These are phyloP conservation scores for Lacanobia wlatinum DNA, from an alignment of 2,888 invertebrate genomes.

Conservation along the genomic window DNA sequence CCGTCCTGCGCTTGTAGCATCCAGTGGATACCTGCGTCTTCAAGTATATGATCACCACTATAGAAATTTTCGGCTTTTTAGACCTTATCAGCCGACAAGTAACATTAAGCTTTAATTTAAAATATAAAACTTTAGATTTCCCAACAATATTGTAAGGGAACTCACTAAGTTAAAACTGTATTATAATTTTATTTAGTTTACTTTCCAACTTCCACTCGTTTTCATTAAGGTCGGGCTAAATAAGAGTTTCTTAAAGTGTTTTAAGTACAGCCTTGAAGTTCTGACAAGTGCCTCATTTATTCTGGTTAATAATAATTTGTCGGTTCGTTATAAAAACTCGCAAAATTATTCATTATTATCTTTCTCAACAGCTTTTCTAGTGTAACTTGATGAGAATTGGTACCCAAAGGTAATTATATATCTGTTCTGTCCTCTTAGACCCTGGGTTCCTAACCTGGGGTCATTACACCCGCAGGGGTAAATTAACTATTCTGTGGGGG, in stretches of 20 bases:
- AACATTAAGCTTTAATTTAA: background rate
- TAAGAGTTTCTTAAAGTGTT: constrained; percentile 39
- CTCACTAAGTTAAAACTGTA: constrained; percentile 7
- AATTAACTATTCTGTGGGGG: too few species aligned
- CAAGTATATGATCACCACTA: too few species aligned
- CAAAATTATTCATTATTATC: constrained; percentile 24
- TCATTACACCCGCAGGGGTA: too few species aligned
- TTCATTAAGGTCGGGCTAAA: constrained; percentile 43
- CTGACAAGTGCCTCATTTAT: constrained; percentile 47
- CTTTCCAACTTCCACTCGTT: constrained; percentile 42
- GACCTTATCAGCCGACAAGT: too few species aligned
- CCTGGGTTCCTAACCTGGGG: too few species aligned
- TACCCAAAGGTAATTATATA: background rate
- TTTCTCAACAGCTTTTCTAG: background rate
- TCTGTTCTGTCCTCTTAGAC: background rate
- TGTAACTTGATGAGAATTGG: background rate
- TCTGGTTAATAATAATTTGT: constrained; percentile 41
- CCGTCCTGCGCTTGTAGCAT: too few species aligned
- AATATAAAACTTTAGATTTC: background rate
- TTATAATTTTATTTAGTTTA: constrained; percentile 34
- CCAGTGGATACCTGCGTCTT: too few species aligned
- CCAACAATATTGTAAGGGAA: background rate
- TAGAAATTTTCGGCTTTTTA: too few species aligned
- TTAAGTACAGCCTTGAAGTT: constrained; percentile 44
- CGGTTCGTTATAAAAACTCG: constrained; percentile 28